Base-by-base conservation (phyloP, 2,113 vertebrate genomes). In the Pelobates fuscus region DNA sequence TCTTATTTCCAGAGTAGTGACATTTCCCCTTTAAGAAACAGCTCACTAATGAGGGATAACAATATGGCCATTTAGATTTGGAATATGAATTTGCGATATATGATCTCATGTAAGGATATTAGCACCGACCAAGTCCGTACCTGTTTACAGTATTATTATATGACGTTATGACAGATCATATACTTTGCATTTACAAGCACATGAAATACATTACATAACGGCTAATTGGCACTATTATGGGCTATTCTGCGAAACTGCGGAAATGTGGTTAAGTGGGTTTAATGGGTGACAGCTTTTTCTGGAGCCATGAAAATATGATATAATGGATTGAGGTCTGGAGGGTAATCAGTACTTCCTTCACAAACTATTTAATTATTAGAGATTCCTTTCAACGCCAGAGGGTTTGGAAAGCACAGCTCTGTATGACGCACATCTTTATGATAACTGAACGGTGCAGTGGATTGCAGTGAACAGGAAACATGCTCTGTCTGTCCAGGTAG, bases 111-210 rank as follows among this genome's bases (percentile, higher is more conserved):
- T 61, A 11, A 44, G n/a, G 20, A 57, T 17, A 71, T 21, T 18
- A n/a, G 25, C 29, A 1, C 26, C 8, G 41, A 58, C 54, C n/a
- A 37, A 37, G 44, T 49, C 29, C 58, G 32, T 10, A 37, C 32
- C 32, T 37, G 32, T 30, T 18, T 62, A 23, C 15, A 52, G 17
- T 43, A 27, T 54, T 20, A 58, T 70, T 59, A 58, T 21, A 69
- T 18, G 26, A 71, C 59, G n/a, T 59, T 29, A 23, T 24, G 69
- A 24, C 68, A 49, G 17, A 7, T 26, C 43, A 23, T 27, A n/a
- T 67, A 30, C 72, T 49, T 75, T 46, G 41, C 54, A 23, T 59
- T 59, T 46, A 72, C 26, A 72, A 54, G 44, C 70, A 72, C 10
- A 72, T 63, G 72, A 17, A 24, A 67, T 21, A 18, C 72, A 46